Evolutionary conservation across 2,113 vertebrate genomes (phyloP), one percentile per base, ranked within the genome.

Genomic region (Macquaria ambigua): DNA sequence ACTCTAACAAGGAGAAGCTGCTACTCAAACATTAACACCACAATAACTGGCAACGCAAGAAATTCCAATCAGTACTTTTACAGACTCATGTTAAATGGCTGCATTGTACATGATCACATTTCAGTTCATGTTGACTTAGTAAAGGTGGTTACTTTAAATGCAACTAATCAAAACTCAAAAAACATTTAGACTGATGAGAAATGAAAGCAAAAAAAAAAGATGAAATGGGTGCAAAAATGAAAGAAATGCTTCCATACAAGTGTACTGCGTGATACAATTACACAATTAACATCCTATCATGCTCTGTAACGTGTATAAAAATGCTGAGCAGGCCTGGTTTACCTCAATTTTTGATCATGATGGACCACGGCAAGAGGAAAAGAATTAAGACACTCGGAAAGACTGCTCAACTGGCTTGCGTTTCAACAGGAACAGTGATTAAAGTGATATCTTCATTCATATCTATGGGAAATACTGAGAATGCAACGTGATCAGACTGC

Each of bases 1-100:
- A 76, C 74, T 85, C 46, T 89, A 90, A 93, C 85, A 92, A 90
- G 76, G 74, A 83, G 50, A 79, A 92, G 81, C 91, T 93, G 89
- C 79, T 87, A 77, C 68, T 92, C 90, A 81, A 69, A 81, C 25
- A 59, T 67, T 70, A 81, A 71, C 58, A 59, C 6, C 55, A 73
- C n/a, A 73, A 74, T 79, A 67, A 67, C 31, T 16, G 55, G 41
- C 68, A 31, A 53, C 5, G 12, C 21, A 39, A 23, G 58, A 63
- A 18, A 76, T 85, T 75, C 76, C 58, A 77, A 52, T 81, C 64
- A 46, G 50, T 15, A 9, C n/a, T 39, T 15, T 14, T 37, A 59
- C 25, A 61, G 18, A 58, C 50, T 61, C 1, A 18, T 21, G 8
- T 59, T 58, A 28, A 69, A 79, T 77, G 23, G 67, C 20, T 72